phyloP scores from a whole-genome alignment of 2,113 vertebrate genomes.

The Mormoops blainvillei region DNA sequence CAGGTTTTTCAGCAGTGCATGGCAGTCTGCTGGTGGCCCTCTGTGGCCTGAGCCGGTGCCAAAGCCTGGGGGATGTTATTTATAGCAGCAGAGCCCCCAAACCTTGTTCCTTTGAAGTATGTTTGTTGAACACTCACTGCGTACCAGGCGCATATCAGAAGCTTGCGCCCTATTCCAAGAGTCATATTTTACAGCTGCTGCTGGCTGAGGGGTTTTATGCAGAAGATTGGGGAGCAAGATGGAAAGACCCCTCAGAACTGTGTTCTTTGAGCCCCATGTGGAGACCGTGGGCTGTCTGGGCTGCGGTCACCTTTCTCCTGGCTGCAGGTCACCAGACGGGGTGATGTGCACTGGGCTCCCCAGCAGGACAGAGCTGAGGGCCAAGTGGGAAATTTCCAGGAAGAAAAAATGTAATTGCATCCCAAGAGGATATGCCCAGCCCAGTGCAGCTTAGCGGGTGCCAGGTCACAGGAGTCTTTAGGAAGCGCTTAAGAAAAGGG shows the following conservation, averaged over 20 bases:
- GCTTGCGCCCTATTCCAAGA: rapidly evolving
- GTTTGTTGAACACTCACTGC: neutral
- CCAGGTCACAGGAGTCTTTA: neutral
- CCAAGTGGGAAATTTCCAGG: rapidly evolving
- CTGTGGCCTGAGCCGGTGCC: no score
- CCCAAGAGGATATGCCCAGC: neutral
- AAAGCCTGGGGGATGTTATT: neutral
- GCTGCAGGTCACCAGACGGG: neutral
- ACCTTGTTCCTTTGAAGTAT: neutral
- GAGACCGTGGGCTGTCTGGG: neutral
- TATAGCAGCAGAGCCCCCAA: neutral
- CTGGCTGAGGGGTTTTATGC: neutral
- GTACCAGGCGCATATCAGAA: rapidly evolving
- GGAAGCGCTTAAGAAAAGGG: neutral
- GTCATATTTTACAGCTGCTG: rapidly evolving
- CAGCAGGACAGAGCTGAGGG: neutral
- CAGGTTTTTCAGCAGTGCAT: neutral
- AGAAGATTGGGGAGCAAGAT: neutral
- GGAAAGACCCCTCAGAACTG: neutral
- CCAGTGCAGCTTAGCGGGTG: neutral
- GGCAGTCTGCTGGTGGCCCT: neutral
- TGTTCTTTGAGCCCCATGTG: neutral
- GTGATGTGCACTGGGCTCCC: no score
- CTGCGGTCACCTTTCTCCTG: no score
- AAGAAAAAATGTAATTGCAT: neutral